A percentile compares a stretch with the other conserved stretches of the same genome.
Conservation (phyloP, 2,797 vertebrate genomes). For the Notoglanidium macrostoma region DNA sequence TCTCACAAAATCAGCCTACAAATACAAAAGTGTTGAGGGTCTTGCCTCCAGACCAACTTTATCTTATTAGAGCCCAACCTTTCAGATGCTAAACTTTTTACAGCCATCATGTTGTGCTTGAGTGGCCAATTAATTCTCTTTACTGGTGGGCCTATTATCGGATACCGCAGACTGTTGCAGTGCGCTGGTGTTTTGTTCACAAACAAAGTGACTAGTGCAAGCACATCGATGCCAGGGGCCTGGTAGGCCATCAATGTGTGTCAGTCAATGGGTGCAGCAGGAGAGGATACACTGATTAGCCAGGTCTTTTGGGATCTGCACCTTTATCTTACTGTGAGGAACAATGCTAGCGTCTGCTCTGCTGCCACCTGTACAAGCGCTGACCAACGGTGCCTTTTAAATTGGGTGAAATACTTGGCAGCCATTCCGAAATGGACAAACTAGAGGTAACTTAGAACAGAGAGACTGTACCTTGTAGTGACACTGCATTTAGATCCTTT, state of each 20-base stretch:
- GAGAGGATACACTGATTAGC: conserved; percentile 8
- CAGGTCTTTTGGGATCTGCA: conserved; percentile 17
- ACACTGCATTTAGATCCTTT: neutral
- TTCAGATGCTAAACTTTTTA: conserved; percentile 40
- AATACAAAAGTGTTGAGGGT: conserved; percentile 9
- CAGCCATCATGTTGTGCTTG: conserved; percentile 42
- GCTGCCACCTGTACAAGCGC: neutral
- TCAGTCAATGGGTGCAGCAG: conserved; percentile 21
- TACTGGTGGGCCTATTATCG: conserved; percentile 30
- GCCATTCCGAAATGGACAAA: neutral
- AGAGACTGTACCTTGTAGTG: neutral
- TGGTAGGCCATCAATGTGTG: conserved; percentile 21
- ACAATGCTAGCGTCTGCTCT: conserved; percentile 23
- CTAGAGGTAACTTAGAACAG: neutral
- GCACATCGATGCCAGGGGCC: conserved; percentile 31
- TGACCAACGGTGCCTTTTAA: neutral
- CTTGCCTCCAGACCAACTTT: neutral
- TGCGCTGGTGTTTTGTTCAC: conserved; percentile 32
- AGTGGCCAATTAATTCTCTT: conserved; percentile 47
- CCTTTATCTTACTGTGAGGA: conserved; percentile 35
- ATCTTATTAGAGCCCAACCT: conserved; percentile 38
- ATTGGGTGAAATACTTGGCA: neutral
- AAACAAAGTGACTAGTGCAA: conserved; percentile 33
- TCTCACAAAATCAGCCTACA: neutral
- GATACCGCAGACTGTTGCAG: conserved; percentile 17